Conservation (phyloP, 2,113 vertebrate species). For the Meriones unguiculatus region DNA sequence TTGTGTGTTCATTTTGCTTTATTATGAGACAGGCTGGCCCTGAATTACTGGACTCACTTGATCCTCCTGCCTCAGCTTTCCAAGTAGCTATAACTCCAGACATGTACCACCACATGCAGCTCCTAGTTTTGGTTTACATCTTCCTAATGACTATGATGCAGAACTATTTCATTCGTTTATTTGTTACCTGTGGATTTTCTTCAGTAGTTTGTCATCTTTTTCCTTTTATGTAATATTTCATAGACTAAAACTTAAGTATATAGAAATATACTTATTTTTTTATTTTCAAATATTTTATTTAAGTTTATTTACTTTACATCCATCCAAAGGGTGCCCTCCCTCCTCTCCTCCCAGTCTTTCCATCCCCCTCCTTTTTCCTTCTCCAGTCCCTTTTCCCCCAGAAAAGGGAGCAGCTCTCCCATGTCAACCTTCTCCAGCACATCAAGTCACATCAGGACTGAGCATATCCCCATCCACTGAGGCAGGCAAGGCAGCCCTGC, state of each 20-base stretch:
- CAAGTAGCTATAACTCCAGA: not conserved
- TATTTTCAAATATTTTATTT: too few relatives aligned
- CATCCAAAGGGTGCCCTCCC: too few relatives aligned
- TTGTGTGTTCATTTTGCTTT: not conserved
- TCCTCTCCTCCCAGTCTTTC: too few relatives aligned
- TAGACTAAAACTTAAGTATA: not conserved
- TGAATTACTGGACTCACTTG: not conserved
- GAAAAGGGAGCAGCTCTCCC: too few relatives aligned
- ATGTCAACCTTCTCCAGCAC: too few relatives aligned
- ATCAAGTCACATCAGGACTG: too few relatives aligned
- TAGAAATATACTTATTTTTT: too few relatives aligned
- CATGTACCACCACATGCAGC: not conserved
- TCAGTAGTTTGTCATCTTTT: not conserved
- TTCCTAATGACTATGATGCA: not conserved
- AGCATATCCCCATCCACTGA: too few relatives aligned
- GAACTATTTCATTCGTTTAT: not conserved
- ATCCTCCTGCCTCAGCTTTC: not conserved
- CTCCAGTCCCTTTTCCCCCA: too few relatives aligned
- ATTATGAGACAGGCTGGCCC: not conserved
- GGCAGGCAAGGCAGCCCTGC: too few relatives aligned
- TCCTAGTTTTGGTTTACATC: not conserved
- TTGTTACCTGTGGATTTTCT: not conserved
- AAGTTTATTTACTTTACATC: too few relatives aligned
- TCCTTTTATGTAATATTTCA: constrained; percentile 6
- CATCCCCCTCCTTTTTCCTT: too few relatives aligned